Evolutionary conservation across 2,888 invertebrate genomes (phyloP).

Genomic region (Phania funesta): DNA sequence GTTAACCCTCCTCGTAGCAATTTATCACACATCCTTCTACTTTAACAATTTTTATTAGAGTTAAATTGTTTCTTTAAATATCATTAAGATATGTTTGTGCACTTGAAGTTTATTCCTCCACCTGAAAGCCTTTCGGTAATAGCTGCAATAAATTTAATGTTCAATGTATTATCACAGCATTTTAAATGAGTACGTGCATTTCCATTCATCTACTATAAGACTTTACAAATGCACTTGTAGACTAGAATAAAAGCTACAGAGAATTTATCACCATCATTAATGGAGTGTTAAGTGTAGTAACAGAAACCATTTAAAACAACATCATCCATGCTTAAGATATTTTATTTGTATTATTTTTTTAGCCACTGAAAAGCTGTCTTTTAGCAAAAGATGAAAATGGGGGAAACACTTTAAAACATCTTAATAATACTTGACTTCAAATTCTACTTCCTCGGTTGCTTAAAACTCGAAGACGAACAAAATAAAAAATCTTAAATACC

Average conservation of each 20-base stretch:
- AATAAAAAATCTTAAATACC: conserved; percentile 19
- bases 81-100: background rate
- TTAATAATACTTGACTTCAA: conserved; percentile 17
- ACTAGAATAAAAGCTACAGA: conserved; percentile 43
- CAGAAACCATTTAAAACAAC: conserved; percentile 47
- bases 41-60: background rate
- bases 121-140: background rate
- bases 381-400: background rate
- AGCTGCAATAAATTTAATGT: conserved; percentile 36
- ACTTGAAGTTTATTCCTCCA: too few species aligned
- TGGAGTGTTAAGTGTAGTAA: conserved; percentile 40
- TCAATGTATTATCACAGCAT: conserved; percentile 42
- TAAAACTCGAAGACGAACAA: conserved; percentile 6
- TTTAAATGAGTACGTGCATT: conserved; percentile 12
- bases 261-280: conserved; percentile 58
- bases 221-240: background rate
- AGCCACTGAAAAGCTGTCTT: background rate
- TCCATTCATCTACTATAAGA: background rate
- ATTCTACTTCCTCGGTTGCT: conserved; percentile 34
- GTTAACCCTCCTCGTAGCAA: background rate
- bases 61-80: background rate
- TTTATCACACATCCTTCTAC: background rate
- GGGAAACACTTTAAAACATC: conserved; percentile 20
- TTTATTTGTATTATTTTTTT: background rate
- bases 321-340: conserved; percentile 13